These are phyloP conservation scores for Erythrocercus mccallii DNA, from an alignment of 2,113 vertebrate genomes.

Conservation along the genomic window DNA sequence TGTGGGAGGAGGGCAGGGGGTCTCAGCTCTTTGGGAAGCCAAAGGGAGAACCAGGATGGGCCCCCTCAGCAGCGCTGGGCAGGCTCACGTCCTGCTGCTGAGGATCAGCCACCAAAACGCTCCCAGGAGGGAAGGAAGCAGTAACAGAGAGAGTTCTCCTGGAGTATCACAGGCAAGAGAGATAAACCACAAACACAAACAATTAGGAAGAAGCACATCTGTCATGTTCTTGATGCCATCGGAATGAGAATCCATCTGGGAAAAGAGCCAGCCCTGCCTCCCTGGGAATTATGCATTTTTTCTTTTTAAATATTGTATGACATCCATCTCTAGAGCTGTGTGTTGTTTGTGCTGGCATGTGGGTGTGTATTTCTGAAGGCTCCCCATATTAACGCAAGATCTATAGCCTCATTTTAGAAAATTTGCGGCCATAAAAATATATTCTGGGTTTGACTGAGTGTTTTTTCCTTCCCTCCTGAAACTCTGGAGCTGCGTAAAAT, in stretches of 20 bases:
- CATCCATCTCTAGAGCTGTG: not conserved
- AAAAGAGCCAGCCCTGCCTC: conserved; percentile 19
- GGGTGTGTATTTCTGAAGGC: conserved; percentile 2
- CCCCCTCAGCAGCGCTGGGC: not conserved
- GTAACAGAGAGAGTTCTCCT: not conserved
- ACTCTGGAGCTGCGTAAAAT: not conserved
- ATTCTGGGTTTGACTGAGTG: not conserved
- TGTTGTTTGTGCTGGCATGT: not conserved
- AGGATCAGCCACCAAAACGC: not conserved
- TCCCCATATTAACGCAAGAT: conserved; percentile 27
- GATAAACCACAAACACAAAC: not conserved
- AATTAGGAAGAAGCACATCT: conserved; percentile 21
- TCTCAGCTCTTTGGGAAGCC: rapidly evolving
- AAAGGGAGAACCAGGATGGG: rapidly evolving
- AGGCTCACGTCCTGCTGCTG: rapidly evolving
- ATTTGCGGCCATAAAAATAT: not conserved
- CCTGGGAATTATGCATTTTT: not conserved
- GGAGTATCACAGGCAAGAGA: not conserved
- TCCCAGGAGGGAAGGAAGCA: not conserved
- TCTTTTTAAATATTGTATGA: not conserved
- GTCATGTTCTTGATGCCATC: not conserved
- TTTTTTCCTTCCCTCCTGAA: conserved; percentile 1
- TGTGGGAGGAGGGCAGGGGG: rapidly evolving
- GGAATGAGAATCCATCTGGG: not conserved
- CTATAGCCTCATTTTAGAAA: not conserved